phyloP scores from a whole-genome alignment of 2,113 vertebrate species.

The Platichthys stellatus region DNA sequence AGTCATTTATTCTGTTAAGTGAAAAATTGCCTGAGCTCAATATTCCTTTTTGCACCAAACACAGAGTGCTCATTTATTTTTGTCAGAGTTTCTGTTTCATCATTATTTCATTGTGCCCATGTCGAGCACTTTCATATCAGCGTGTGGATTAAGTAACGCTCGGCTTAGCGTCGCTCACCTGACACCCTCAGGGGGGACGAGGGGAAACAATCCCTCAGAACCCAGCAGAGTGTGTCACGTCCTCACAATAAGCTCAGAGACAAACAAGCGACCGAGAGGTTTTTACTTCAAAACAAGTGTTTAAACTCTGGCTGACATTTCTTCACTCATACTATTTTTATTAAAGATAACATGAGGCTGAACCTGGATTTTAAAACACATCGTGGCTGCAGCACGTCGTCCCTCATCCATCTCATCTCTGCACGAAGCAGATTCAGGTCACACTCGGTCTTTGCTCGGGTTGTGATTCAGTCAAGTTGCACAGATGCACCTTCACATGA shows the following conservation, averaged over 20 bases:
- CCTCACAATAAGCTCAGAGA: not conserved
- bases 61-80: constrained; percentile 13
- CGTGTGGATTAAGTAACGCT: constrained; percentile 16
- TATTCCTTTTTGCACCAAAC: no score
- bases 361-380: no score
- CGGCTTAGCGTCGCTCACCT: constrained; percentile 35
- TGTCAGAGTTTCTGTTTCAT: constrained; percentile 15
- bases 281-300: not conserved
- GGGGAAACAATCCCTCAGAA: constrained; percentile 22
- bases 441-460: no score
- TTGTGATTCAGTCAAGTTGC: no score
- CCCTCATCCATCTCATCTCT: no score
- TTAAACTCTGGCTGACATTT: not conserved
- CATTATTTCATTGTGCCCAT: constrained; percentile 4
- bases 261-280: not conserved
- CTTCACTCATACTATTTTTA: no score
- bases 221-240: not conserved
- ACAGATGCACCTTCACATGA: no score
- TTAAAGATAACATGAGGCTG: no score
- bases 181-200: constrained; percentile 7
- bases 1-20: no score
- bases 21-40: no score
- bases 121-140: not conserved
- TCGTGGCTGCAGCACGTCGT: no score
- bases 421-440: no score